Evolutionary conservation across 1,140 invertebrate species (phyloP).

Genomic region (Uloborus diversus): DNA sequence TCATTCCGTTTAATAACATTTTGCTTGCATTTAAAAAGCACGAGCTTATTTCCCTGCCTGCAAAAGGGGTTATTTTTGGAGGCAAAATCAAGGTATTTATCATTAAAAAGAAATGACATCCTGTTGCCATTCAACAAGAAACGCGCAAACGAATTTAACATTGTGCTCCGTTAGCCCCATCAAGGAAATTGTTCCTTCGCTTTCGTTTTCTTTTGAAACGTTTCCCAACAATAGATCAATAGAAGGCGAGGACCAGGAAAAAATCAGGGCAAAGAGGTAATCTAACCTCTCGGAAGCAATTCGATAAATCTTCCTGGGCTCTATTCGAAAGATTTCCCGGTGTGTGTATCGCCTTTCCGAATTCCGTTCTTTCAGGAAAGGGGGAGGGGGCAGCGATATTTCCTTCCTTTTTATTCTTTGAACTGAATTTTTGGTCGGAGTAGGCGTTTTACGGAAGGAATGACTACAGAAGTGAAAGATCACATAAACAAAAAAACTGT

Average conservation of each 20-base stretch:
- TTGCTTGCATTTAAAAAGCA: no score
- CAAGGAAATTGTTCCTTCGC: not conserved
- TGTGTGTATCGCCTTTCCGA: constrained; percentile 42
- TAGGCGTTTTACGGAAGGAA: not conserved
- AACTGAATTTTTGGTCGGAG: no score
- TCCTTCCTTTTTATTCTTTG: not conserved
- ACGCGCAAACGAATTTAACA: not conserved
- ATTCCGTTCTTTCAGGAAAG: constrained; percentile 24
- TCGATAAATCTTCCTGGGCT: constrained; percentile 46
- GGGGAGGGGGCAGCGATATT: not conserved
- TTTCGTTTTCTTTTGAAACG: not conserved
- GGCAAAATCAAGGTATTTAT: no score
- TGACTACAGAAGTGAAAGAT: not conserved
- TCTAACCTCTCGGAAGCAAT: constrained; percentile 55
- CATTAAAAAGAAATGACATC: not conserved
- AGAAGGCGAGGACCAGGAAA: not conserved
- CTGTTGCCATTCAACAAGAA: not conserved
- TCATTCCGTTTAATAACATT: no score
- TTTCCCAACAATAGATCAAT: constrained; percentile 42
- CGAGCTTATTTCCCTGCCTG: no score
- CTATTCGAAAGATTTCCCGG: constrained; percentile 28
- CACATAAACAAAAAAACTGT: not conserved
- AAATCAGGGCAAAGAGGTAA: constrained; percentile 46
- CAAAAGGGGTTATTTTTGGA: no score
- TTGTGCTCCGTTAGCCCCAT: not conserved